Conservation (phyloP, 2,797 vertebrate genomes). For the Menidia menidia region DNA sequence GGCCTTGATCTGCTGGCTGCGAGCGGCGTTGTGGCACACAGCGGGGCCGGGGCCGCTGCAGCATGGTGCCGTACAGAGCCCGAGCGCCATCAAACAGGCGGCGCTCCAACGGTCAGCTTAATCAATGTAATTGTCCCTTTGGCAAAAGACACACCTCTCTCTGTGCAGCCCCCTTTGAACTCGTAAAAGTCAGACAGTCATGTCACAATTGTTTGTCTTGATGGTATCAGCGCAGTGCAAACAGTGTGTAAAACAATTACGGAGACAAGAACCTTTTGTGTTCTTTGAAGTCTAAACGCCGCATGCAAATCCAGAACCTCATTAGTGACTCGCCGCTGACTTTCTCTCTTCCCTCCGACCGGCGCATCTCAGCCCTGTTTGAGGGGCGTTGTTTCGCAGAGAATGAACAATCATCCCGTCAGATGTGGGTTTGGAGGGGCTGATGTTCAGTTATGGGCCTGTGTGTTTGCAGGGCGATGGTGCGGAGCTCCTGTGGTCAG, state of each 20-base stretch:
- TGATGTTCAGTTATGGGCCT: conserved; percentile 56
- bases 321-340: conserved; percentile 9
- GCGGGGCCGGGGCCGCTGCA: conserved; percentile 65
- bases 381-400: conserved; percentile 18
- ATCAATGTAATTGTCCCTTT: conserved; percentile 75
- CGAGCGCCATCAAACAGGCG: conserved; percentile 43
- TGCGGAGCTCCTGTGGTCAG: conserved; percentile 68
- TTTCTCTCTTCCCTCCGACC: conserved; percentile 26
- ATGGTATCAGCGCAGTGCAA: conserved; percentile 43
- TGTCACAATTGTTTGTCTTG: conserved; percentile 43
- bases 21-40: conserved; percentile 77
- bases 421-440: conserved; percentile 19
- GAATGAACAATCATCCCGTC: conserved; percentile 25
- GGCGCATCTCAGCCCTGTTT: conserved; percentile 40
- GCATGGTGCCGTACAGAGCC: conserved; percentile 34
- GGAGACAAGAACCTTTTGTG: conserved; percentile 43
- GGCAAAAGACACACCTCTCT: conserved; percentile 36
- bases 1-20: conserved; percentile 87
- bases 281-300: conserved; percentile 50
- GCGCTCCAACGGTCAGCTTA: conserved; percentile 54
- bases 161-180: conserved; percentile 33
- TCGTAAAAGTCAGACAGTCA: conserved; percentile 27
- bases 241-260: conserved; percentile 56
- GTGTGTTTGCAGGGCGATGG: conserved; percentile 29
- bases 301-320: conserved; percentile 52